Conservation (phyloP, 92 coral and sea anemone genomes). For the Galaxea fascicularis region DNA sequence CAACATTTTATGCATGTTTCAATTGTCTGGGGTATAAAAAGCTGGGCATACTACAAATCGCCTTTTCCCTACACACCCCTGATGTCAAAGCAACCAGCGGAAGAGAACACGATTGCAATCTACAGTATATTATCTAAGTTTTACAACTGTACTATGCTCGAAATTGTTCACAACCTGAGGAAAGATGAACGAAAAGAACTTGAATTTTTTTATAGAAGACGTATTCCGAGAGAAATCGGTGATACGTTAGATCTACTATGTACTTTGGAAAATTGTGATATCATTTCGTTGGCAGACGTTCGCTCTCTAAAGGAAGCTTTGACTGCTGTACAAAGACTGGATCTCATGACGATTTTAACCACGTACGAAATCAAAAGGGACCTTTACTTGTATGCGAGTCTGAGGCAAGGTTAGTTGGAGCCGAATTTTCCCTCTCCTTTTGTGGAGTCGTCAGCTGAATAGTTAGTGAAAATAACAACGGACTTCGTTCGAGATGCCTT, state of each 20-base stretch:
- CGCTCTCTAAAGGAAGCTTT: not conserved
- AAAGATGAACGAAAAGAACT: not conserved
- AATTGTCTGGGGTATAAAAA: too few relatives aligned
- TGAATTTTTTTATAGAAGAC: not conserved
- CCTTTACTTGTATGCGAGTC: not conserved
- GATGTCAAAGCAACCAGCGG: too few relatives aligned
- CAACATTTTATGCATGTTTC: too few relatives aligned
- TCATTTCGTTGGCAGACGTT: constrained; percentile 1
- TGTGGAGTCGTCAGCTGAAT: not conserved
- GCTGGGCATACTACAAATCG: too few relatives aligned
- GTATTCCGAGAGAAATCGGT: not conserved
- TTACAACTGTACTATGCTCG: not conserved
- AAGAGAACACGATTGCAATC: too few relatives aligned
- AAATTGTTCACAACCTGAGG: not conserved
- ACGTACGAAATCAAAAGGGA: not conserved
- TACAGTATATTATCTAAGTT: too few relatives aligned
- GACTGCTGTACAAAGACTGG: not conserved
- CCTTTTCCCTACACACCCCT: too few relatives aligned
- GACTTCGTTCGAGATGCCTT: not conserved
- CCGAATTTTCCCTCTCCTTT: not conserved
- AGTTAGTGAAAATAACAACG: not conserved
- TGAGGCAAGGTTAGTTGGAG: not conserved
- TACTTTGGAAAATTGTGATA: not conserved
- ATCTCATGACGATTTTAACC: not conserved
- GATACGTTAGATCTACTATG: not conserved